These are phyloP conservation scores for Trematocara zebra DNA, from an alignment of 2,113 vertebrate species.

Conservation along the genomic window DNA sequence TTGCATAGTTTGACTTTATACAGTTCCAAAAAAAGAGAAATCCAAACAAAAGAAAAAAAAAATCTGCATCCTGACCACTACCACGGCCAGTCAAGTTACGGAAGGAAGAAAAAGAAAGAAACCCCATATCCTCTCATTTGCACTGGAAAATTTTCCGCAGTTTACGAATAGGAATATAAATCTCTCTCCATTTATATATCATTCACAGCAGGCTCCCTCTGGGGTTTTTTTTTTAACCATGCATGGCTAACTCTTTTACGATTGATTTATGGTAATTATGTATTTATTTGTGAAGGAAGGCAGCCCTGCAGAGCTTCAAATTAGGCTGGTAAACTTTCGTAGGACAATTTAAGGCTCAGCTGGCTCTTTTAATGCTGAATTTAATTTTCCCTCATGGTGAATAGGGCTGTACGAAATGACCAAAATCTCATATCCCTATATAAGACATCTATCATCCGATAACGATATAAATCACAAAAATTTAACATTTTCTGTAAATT, in stretches of 20 bases:
- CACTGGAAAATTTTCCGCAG: neutral
- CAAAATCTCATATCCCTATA: neutral
- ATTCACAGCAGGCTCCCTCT: neutral
- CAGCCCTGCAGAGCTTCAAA: constrained; percentile 45
- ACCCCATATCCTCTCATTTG: neutral
- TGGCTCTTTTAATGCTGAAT: constrained; percentile 35
- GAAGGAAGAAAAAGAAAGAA: neutral
- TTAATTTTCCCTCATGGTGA: constrained; percentile 23
- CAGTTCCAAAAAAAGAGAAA: neutral
- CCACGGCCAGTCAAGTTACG: neutral
- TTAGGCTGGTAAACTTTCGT: constrained; percentile 40
- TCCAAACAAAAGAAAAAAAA: neutral
- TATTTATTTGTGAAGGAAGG: constrained; percentile 12
- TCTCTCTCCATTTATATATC: neutral
- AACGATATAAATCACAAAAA: neutral
- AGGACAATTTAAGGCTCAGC: constrained; percentile 42
- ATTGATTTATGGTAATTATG: neutral
- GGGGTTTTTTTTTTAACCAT: neutral
- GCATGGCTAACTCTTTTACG: constrained; percentile 31
- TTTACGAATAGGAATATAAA: neutral
- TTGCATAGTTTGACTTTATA: neutral
- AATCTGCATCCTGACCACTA: neutral
- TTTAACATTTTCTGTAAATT: fast-evolving
- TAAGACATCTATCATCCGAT: fast-evolving
- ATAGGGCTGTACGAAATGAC: neutral